Conservation (phyloP, 2,113 vertebrate species). For the Hemiprocne comata region DNA sequence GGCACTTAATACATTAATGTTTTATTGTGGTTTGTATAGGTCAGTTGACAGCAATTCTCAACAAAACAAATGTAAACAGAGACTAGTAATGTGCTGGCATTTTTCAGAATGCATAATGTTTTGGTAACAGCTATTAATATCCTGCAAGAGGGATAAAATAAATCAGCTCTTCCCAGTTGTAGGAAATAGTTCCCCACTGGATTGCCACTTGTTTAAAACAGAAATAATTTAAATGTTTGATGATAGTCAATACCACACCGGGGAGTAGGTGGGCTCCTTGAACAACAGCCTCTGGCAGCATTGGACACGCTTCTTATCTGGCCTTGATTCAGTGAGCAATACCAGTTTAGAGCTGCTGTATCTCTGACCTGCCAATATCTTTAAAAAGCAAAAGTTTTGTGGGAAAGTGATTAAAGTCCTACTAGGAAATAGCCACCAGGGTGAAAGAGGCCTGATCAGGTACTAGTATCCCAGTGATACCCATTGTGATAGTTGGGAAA, state of each 20-base stretch:
- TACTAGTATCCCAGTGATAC: neutral
- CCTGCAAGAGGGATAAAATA: neutral
- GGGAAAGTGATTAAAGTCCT: neutral
- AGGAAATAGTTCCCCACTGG: neutral
- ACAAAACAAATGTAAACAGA: neutral
- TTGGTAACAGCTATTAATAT: neutral
- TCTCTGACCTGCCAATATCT: neutral
- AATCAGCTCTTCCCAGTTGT: neutral
- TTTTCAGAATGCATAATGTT: fast-evolving
- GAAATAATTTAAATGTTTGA: neutral
- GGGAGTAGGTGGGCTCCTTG: neutral
- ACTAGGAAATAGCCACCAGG: neutral
- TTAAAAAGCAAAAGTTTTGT: neutral
- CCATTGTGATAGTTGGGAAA: neutral
- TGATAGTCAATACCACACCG: neutral
- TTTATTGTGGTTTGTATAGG: neutral
- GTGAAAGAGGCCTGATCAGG: neutral
- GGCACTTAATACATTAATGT: neutral
- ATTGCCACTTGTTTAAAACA: neutral
- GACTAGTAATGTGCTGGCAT: neutral
- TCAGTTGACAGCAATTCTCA: neutral
- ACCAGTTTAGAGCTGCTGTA: neutral
- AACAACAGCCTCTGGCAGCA: fast-evolving
- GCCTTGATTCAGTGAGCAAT: neutral
- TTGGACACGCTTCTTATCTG: neutral